Conservation (phyloP, 1,140 invertebrate species). For the Hesperophylax magnus region DNA sequence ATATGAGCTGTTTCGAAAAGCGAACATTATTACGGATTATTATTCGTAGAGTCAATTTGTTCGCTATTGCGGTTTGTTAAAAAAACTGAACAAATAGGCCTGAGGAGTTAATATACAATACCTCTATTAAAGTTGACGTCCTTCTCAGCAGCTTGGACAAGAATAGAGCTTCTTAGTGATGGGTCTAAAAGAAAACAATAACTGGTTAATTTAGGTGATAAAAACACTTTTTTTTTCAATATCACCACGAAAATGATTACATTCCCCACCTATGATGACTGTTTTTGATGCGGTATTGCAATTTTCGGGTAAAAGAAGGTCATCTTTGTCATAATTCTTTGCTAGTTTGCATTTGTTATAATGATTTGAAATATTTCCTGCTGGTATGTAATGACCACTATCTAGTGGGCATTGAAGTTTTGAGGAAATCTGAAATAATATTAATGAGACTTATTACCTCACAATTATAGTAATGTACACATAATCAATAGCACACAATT, state of each 20-base stretch:
- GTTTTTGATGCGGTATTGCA: not conserved
- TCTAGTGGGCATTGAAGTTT: constrained; percentile 45
- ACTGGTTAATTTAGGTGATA: too few species aligned
- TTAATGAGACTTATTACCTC: not conserved
- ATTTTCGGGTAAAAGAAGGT: constrained; percentile 3
- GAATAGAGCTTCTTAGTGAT: constrained; percentile 31
- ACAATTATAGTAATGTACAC: not conserved
- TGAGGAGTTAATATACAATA: too few species aligned
- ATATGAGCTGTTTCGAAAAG: too few species aligned
- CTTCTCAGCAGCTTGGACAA: constrained; percentile 32
- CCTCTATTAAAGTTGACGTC: constrained; percentile 32
- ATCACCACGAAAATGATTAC: not conserved
- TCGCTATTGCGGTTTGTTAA: too few species aligned
- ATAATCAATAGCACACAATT: not conserved
- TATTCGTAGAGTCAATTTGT: too few species aligned
- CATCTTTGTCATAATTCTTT: not conserved
- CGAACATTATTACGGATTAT: too few species aligned
- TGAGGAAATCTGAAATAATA: not conserved
- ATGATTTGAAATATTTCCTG: constrained; percentile 28
- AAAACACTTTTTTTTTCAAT: too few species aligned
- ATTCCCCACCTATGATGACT: not conserved
- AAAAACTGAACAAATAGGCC: too few species aligned
- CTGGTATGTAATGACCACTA: constrained; percentile 34
- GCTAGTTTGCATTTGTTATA: constrained; percentile 11
- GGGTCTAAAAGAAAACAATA: constrained; percentile 35